Evolutionary conservation across 2,797 vertebrate species (phyloP), one percentile per base, ranked within the genome.

Genomic region (Cynodonichthys magdalenae): DNA sequence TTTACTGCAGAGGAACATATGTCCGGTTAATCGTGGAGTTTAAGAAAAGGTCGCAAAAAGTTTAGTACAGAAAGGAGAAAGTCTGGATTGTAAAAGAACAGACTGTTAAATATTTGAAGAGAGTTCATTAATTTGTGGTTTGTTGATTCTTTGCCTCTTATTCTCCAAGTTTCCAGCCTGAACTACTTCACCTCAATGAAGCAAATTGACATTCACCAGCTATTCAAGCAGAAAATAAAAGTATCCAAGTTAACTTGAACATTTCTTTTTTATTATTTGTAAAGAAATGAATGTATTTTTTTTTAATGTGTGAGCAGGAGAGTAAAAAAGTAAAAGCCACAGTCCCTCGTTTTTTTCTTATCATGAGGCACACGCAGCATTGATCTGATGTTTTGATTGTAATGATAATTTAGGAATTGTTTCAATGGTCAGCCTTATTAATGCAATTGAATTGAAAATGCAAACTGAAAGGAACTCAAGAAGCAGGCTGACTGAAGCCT

Each of bases 121-220:
- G 0, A 7, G 19, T 64, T 62, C 49, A 44, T 15, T 51, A 31
- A 47, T 12, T 53, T 42, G 4, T 9, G 19, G 29, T 69, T 58
- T 27, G 34, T 50, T 49, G 54, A 69, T 48, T 52, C 31, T 3
- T 62, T 24, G 24, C 28, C 18, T 47, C 28, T 53, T 52, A 59
- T 57, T 65, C 58, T 44, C 15, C 1, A 15, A 31, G 36, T 63
- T 48, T 41, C 31, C 15, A 53, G 48, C 34, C 27, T 31, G 50
- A 62, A 62, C 31, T 8, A 24, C 75, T 74, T 82, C 66, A 73
- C 61, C 52, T 69, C 11, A 71, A 67, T 67, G 11, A 54, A 59
- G 69, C 74, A 83, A n/a, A 73, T 69, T 70, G 53, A 53, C 34
- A 64, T 56, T 59, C 49, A 53, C 45, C 15, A 20, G 54, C 29